Conservation (phyloP, 1,140 invertebrate genomes). For the Stratiolaelaps scimitus region DNA sequence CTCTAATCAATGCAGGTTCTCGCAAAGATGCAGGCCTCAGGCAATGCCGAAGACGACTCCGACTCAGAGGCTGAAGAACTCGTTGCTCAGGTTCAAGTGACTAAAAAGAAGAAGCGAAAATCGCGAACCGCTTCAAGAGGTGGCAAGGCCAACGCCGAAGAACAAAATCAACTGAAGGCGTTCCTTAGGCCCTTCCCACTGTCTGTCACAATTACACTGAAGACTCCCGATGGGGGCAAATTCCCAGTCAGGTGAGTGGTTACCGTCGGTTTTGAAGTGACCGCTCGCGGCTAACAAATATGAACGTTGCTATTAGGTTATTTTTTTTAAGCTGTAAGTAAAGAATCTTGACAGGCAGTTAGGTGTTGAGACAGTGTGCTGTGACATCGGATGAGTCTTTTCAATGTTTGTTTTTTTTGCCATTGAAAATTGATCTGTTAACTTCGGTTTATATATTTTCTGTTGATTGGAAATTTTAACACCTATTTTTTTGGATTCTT, state of each 20-base stretch:
- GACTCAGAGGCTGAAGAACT: constrained; percentile 12
- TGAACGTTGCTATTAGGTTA: no score
- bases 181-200: constrained; percentile 12
- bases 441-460: no score
- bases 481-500: neutral
- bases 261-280: no score
- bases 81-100: neutral
- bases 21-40: neutral
- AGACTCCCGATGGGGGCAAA: neutral
- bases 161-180: constrained; percentile 22
- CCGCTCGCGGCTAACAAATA: no score
- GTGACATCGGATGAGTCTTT: no score
- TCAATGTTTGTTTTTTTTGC: no score
- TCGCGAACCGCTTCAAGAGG: constrained; percentile 5
- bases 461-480: no score
- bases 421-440: no score
- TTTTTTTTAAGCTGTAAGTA: no score
- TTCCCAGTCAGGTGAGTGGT: constrained; percentile 11
- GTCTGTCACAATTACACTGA: constrained; percentile 3
- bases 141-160: neutral
- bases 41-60: neutral
- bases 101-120: constrained; percentile 23
- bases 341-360: no score
- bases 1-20: neutral
- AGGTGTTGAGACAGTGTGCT: no score